phyloP scores from a whole-genome alignment of 2,888 invertebrate species.

The Lycia hirtaria region DNA sequence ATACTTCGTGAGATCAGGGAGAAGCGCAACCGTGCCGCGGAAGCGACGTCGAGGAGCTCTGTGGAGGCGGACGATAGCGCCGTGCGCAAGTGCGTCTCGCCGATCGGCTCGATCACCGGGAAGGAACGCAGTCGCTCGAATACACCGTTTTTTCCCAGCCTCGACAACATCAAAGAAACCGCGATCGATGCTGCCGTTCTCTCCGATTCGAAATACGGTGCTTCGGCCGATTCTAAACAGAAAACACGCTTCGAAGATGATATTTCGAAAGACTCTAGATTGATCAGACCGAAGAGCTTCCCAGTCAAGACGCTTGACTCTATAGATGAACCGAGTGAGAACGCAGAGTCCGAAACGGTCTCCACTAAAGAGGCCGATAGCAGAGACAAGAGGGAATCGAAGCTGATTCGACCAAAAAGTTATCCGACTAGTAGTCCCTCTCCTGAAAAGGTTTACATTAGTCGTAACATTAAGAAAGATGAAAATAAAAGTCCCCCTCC shows the following conservation, averaged over 20 bases:
- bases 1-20: slow-evolving; percentile 88
- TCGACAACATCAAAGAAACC: slow-evolving; percentile 79
- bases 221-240: slow-evolving; percentile 45
- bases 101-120: slow-evolving; percentile 59
- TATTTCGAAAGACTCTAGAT: slow-evolving; percentile 68
- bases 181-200: slow-evolving; percentile 58
- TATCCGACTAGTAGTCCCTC: slow-evolving; percentile 83
- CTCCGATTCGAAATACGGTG: slow-evolving; percentile 45
- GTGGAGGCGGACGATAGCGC: slow-evolving; percentile 55
- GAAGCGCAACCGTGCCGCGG: slow-evolving; percentile 79
- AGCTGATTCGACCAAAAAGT: slow-evolving; percentile 85
- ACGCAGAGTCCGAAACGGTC: slow-evolving; percentile 48
- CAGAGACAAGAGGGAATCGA: slow-evolving; percentile 69
- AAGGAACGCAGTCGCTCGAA: slow-evolving; percentile 79
- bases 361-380: slow-evolving; percentile 53
- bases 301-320: slow-evolving; percentile 76
- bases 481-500: slow-evolving; percentile 53
- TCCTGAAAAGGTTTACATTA: slow-evolving; percentile 71
- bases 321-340: slow-evolving; percentile 60
- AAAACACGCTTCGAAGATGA: slow-evolving; percentile 59
- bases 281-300: slow-evolving; percentile 86
- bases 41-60: slow-evolving; percentile 53
- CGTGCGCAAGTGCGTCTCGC: slow-evolving; percentile 69
- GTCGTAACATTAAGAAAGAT: slow-evolving; percentile 60
- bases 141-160: slow-evolving; percentile 81